A percentile compares a stretch with the other conserved stretches of the same genome.
Evolutionary conservation across 1,140 invertebrate genomes (phyloP).

Genomic region (silkworm (Bombyx mori)): DNA sequence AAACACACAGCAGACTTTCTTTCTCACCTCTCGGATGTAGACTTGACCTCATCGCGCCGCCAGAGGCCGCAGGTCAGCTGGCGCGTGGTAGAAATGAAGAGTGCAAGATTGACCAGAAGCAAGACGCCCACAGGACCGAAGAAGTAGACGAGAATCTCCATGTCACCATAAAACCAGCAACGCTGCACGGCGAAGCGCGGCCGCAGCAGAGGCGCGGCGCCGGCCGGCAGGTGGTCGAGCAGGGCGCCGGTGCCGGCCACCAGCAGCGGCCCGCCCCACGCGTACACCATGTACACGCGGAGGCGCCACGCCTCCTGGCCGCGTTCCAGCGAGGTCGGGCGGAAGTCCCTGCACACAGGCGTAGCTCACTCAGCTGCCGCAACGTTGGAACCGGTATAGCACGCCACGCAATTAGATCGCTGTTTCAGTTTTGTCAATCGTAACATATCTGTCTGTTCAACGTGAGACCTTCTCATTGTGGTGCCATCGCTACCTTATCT

Average conservation of each 20-base stretch:
- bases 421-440: too few relatives aligned
- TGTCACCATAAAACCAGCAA: conserved; percentile 87
- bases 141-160: conserved; percentile 86
- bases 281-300: conserved; percentile 83
- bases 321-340: conserved; percentile 85
- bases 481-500: too few relatives aligned
- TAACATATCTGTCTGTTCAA: too few relatives aligned
- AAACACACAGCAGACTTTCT: background rate
- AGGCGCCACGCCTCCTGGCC: conserved; percentile 84
- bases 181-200: conserved; percentile 81
- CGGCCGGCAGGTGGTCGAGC: conserved; percentile 76
- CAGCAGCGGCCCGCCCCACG: conserved; percentile 83
- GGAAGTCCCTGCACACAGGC: conserved; percentile 77
- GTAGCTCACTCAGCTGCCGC: background rate
- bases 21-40: conserved; percentile 82
- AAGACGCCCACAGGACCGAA: conserved; percentile 85
- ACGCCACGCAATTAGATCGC: too few relatives aligned
- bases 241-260: conserved; percentile 80
- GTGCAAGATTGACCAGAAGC: conserved; percentile 80
- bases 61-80: conserved; percentile 89
- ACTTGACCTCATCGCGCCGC: conserved; percentile 89
- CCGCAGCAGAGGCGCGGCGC: conserved; percentile 73
- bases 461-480: too few relatives aligned
- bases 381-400: too few relatives aligned
- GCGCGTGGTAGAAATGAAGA: conserved; percentile 85